phyloP scores from a whole-genome alignment of 2,888 invertebrate genomes.

The Erynnis tages region DNA sequence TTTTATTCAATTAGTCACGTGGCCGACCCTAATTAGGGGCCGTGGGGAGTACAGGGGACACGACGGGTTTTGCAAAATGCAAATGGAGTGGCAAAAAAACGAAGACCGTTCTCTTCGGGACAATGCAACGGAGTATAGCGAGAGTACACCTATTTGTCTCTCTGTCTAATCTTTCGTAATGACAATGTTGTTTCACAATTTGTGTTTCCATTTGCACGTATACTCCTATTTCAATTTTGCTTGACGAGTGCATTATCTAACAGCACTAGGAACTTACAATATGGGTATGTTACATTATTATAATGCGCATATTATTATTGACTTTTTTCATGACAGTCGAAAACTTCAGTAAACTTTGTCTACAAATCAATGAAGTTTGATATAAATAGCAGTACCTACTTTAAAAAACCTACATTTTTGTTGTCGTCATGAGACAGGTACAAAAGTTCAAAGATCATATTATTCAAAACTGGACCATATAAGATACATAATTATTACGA shows the following conservation, averaged over 20 bases:
- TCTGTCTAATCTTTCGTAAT: conserved; percentile 71
- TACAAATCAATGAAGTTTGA: no score
- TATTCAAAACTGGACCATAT: no score
- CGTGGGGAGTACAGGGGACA: conserved; percentile 44
- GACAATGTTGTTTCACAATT: conserved; percentile 58
- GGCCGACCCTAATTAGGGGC: conserved; percentile 67
- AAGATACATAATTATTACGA: no score
- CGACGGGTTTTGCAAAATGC: conserved; percentile 8
- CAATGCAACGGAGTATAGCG: conserved; percentile 18
- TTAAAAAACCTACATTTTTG: no score
- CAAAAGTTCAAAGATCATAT: no score
- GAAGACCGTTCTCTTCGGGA: conserved; percentile 13
- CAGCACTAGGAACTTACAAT: not conserved
- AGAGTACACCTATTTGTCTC: conserved; percentile 49
- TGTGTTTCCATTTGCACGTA: conserved; percentile 42
- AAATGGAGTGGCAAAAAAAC: conserved; percentile 1
- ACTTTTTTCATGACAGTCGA: no score
- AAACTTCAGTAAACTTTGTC: no score
- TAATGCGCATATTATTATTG: no score
- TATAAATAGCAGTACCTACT: no score
- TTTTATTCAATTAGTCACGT: conserved; percentile 75
- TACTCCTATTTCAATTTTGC: conserved; percentile 17
- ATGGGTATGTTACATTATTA: no score
- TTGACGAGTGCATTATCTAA: not conserved
- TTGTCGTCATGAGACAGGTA: no score